Conservation (phyloP, 2,113 vertebrate species). For the Xyliphius kryptos region DNA sequence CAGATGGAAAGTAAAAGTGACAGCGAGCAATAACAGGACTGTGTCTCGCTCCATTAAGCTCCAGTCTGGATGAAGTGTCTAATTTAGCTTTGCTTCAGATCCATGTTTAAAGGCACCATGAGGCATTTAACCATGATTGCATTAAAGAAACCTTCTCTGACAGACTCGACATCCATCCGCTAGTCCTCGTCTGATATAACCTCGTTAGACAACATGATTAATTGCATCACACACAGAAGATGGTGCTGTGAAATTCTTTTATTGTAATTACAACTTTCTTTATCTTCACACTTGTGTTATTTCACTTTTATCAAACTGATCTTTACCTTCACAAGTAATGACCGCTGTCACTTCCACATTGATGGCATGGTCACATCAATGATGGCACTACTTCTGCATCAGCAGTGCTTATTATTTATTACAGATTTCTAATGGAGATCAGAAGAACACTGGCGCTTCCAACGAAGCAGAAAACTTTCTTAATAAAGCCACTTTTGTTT, state of each 20-base stretch:
- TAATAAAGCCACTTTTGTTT: no score
- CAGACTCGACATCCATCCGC: slow-evolving; percentile 32
- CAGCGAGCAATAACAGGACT: slow-evolving; percentile 53
- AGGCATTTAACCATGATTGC: slow-evolving; percentile 49
- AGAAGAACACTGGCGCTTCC: no score
- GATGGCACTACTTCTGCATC: no score
- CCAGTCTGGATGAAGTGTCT: slow-evolving; percentile 51
- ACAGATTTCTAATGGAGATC: neutral
- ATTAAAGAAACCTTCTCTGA: slow-evolving; percentile 56
- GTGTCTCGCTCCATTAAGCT: slow-evolving; percentile 54
- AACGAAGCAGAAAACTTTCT: no score
- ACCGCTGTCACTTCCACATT: no score
- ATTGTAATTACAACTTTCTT: slow-evolving; percentile 29
- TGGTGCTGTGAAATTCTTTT: neutral
- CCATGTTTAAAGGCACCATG: slow-evolving; percentile 36
- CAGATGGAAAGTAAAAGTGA: slow-evolving; percentile 53
- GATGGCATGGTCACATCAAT: no score
- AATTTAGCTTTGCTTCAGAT: slow-evolving; percentile 40
- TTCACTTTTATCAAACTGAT: slow-evolving; percentile 21
- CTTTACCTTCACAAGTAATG: slow-evolving; percentile 36
- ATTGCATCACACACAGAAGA: slow-evolving; percentile 48
- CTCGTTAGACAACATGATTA: slow-evolving; percentile 56
- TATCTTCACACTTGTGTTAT: slow-evolving; percentile 18
- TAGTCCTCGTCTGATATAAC: slow-evolving; percentile 38
- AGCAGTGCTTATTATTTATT: slow-evolving; percentile 38